Evolutionary conservation across 2,888 invertebrate species (phyloP), one percentile per base, ranked within the genome.

Genomic region (Zeuzera pyrina): DNA sequence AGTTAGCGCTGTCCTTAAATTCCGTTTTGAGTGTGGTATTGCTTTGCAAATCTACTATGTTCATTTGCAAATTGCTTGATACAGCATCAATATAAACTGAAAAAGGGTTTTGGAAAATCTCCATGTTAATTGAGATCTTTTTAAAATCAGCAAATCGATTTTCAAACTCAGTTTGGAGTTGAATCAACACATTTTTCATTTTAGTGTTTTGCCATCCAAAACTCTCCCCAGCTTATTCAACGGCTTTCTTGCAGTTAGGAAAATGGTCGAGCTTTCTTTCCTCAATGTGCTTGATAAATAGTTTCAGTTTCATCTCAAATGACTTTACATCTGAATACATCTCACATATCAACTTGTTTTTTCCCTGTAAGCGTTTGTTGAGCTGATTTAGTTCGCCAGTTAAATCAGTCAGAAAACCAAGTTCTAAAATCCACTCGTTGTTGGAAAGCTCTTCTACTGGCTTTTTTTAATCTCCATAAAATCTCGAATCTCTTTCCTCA

Each of bases 71-170:
- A 29, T 29, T 14, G 15, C 29, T 29, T 12, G 29, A 15, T 14
- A 29, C 29, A 12, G 30, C 31, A 28, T 37, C 34, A 39, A 39
- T 31, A 35, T 41, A 36, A 39, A 36, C 30, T 13, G 38, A 38
- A 38, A 40, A 38, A 34, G 33, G 34, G 34, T 38, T 34, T 40
- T 30, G 27, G 30, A 38, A 41, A 27, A 36, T 31, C 32, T 34
- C 30, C 31, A 41, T 28, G 29, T 41, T 38, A 30, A 16, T 22
- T 24, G 32, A 35, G 28, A 38, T 29, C 29, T 35, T 38, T 15
- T 39, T 27, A 30, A 39, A 39, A 30, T 32, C 38, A 34, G 8
- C 26, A 36, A 37, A 40, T 30, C 40, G 31, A 31, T 35, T 29
- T 19, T 12, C 29, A 24, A 37, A 37, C 28, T 36, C 22, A 32